These are phyloP conservation scores for Drepana arcuata DNA, from an alignment of 1,140 invertebrate species.

Conservation along the genomic window DNA sequence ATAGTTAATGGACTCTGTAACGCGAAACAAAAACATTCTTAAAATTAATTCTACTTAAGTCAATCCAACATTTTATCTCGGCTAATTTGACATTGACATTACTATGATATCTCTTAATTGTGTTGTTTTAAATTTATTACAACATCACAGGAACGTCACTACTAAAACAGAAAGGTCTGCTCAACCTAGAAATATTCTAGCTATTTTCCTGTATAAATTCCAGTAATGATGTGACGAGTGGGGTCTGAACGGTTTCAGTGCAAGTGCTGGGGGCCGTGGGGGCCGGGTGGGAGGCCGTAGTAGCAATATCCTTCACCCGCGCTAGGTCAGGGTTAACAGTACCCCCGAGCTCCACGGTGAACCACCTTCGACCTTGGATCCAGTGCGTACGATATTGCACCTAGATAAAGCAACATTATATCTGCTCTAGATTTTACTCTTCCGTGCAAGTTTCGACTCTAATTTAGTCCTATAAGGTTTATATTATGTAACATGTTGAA, in stretches of 20 bases:
- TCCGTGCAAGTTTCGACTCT: background rate
- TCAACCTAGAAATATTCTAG: too few species aligned
- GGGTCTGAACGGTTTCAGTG: constrained; percentile 36
- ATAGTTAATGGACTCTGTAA: too few species aligned
- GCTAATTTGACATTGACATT: too few species aligned
- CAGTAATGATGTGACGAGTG: constrained; percentile 23
- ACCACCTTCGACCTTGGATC: constrained; percentile 58
- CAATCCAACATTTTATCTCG: too few species aligned
- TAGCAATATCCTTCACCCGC: constrained; percentile 65
- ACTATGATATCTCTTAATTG: too few species aligned
- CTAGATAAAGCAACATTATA: background rate
- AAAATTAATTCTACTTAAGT: too few species aligned
- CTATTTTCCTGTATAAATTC: too few species aligned
- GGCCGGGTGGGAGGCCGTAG: constrained; percentile 44
- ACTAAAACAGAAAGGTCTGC: too few species aligned
- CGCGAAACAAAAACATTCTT: too few species aligned
- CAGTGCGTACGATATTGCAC: constrained; percentile 23
- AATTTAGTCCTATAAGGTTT: background rate
- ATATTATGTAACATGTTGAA: background rate
- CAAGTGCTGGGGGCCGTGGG: constrained; percentile 52
- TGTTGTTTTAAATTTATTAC: too few species aligned
- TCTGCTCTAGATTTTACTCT: background rate
- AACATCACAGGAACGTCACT: too few species aligned
- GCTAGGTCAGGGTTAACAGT: constrained; percentile 67
- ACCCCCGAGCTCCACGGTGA: constrained; percentile 48